Evolutionary conservation across 2,888 invertebrate genomes (phyloP), one percentile per base, ranked within the genome.

Genomic region (Hermaeophaga mercurialis): DNA sequence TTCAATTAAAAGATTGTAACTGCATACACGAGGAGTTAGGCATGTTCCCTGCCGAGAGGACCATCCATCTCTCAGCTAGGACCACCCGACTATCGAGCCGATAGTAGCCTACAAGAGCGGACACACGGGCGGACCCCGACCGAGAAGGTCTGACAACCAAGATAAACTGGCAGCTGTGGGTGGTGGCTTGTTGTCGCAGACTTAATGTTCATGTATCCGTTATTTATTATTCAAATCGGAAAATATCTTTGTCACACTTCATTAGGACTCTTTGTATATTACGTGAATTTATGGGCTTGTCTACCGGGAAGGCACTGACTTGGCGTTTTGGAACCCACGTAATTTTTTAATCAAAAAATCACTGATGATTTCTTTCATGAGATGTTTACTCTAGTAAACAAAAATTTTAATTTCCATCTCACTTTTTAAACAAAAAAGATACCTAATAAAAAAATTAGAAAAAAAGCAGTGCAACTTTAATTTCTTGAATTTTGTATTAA

Each of bases 121-220:
- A 49, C 49, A 66, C 67, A 65, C 64, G 61, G 70, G 67, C 68
- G 68, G 68, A 72, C 75, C 70, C 73, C 75, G 71, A 72, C 74
- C 61, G 74, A 64, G 73, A 70, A 62, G 68, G 61, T 47, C 55
- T 59, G 55, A 53, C 56, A 56, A 56, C 71, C 72, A 53, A 76
- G 76, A 75, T 76, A 75, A 75, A 76, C 74, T 71, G 73, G 71
- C 70, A 63, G 61, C 75, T 70, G 76, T 76, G 76, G 76, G 76
- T 76, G 76, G 76, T 73, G 74, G 73, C 73, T 71, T 74, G 75
- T 74, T 74, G 75, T 75, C 75, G 73, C 74, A 65, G 71, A 70
- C 71, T 72, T 75, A 75, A 75, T 75, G 75, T 57, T 53, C 70
- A 66, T 74, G 73, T 74, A 74, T 73, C 66, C 72, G 73, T 75